Percentiles rank a stretch among this genome's conserved stretches.
Evolutionary conservation across 2,113 vertebrate species (phyloP).

Genomic region (Pelecanus crispus): DNA sequence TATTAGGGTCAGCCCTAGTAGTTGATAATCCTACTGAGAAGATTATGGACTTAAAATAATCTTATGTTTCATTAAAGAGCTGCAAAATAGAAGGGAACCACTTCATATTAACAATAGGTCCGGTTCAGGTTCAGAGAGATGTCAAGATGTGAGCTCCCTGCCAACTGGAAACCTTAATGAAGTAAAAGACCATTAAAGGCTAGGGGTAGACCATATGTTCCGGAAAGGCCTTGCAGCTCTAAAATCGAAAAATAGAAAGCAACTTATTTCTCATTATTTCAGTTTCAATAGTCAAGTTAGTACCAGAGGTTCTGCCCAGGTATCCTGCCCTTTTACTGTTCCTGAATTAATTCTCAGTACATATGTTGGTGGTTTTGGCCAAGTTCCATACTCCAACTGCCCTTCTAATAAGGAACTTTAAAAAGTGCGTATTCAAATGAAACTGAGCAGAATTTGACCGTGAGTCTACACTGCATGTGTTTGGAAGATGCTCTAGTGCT

Average conservation of each 20-base stretch:
- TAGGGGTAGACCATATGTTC: neutral
- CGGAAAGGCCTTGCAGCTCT: neutral
- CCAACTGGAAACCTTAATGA: neutral
- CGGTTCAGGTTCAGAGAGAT: neutral
- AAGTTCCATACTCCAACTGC: neutral
- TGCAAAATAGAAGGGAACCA: constrained; percentile 7
- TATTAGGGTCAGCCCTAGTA: constrained; percentile 45
- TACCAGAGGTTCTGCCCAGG: neutral
- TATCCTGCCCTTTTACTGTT: neutral
- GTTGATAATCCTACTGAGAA: constrained; percentile 49
- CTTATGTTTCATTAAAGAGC: constrained; percentile 55
- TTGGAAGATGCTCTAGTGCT: neutral
- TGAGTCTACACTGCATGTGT: neutral
- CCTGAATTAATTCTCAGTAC: constrained; percentile 34
- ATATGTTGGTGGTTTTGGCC: constrained; percentile 48
- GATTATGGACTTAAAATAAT: constrained; percentile 59
- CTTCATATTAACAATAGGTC: constrained; percentile 19
- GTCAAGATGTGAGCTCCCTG: constrained; percentile 10
- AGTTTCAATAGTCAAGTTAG: neutral
- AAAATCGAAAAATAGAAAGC: constrained; percentile 2
- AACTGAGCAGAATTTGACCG: neutral
- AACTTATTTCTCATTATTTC: neutral
- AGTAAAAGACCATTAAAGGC: constrained; percentile 1
- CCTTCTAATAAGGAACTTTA: neutral
- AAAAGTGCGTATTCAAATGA: neutral